Evolutionary conservation across 2,888 invertebrate genomes (phyloP).

Genomic region (Synergus laeviventris): DNA sequence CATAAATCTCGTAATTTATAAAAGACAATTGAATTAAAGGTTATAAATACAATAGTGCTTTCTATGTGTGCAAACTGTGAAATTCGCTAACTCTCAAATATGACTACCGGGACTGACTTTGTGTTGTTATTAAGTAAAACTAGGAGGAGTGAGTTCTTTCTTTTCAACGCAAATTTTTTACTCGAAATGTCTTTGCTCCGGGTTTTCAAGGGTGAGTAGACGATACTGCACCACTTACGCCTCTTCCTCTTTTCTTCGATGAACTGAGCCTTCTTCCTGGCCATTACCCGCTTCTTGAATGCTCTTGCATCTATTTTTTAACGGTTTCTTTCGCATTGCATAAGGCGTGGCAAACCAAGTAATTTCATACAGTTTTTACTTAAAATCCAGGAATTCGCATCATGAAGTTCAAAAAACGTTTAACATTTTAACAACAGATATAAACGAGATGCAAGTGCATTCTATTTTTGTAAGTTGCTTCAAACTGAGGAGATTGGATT

Average conservation of each 20-base stretch:
- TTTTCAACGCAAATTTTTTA: constrained; percentile 57
- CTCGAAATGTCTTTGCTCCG: constrained; percentile 60
- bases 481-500: not conserved
- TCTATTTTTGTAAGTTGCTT: not conserved
- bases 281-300: constrained; percentile 33
- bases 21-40: constrained; percentile 6
- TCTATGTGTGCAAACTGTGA: not conserved
- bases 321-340: constrained; percentile 6
- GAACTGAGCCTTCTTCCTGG: constrained; percentile 31
- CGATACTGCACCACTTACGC: constrained; percentile 8
- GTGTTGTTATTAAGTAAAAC: constrained; percentile 61
- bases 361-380: constrained; percentile 19
- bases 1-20: not conserved
- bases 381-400: not conserved
- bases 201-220: constrained; percentile 62
- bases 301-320: constrained; percentile 36
- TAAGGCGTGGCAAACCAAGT: not conserved
- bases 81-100: constrained; percentile 37
- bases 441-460: not conserved
- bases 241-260: constrained; percentile 12
- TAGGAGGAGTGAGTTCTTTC: constrained; percentile 57
- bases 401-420: not conserved
- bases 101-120: constrained; percentile 56
- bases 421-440: not conserved
- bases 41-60: not conserved